Percentiles rank a stretch among this genome's conserved stretches.
Conservation (phyloP, 2,113 vertebrate genomes). For the Azemiops feae region DNA sequence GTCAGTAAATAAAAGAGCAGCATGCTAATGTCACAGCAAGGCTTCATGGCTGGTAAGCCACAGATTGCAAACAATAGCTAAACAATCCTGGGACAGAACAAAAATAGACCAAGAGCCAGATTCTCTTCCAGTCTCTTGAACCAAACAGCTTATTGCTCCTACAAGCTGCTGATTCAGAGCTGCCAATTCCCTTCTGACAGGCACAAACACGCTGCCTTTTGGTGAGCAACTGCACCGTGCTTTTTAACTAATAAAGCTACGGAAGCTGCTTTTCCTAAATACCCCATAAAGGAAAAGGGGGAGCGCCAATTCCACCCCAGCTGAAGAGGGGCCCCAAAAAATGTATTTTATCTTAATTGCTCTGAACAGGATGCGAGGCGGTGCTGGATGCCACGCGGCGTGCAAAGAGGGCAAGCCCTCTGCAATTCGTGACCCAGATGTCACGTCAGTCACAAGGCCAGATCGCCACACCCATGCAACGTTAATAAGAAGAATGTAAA, state of each 20-base stretch:
- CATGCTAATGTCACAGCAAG: background rate
- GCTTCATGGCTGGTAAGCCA: background rate
- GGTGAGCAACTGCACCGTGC: background rate
- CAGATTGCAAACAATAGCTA: background rate
- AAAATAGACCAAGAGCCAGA: background rate
- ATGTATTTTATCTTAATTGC: too few species aligned
- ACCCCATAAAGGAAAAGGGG: background rate
- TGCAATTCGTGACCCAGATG: constrained; percentile 36
- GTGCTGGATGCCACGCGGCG: fast-evolving
- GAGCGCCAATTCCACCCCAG: background rate
- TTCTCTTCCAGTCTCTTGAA: background rate
- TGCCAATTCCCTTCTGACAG: background rate
- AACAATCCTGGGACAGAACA: background rate
- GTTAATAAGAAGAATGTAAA: background rate
- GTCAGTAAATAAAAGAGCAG: background rate
- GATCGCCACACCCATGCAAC: background rate
- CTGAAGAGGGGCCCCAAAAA: too few species aligned
- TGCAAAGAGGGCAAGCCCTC: background rate
- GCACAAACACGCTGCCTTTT: background rate
- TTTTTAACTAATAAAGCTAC: background rate
- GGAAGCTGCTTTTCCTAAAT: background rate
- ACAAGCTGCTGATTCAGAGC: background rate
- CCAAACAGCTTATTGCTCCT: background rate
- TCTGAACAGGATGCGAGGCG: fast-evolving
- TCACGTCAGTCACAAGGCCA: background rate